These are phyloP conservation scores for Halcyon leucocephala DNA, from an alignment of 2,797 vertebrate species.

Conservation along the genomic window DNA sequence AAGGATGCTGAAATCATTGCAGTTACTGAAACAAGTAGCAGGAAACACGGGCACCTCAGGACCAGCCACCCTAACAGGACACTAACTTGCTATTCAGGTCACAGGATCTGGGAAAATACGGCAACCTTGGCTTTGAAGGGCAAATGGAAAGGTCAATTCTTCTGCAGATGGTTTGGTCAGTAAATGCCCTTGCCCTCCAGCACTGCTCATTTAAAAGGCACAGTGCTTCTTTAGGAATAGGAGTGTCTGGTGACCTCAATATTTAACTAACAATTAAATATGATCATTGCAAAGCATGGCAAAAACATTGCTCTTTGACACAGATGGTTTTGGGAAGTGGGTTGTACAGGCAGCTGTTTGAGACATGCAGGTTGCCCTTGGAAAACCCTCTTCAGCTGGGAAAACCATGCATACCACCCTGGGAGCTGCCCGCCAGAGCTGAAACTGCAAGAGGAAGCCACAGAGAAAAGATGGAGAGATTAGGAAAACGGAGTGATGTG, in stretches of 20 bases:
- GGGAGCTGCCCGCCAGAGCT: background rate
- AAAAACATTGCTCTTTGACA: background rate
- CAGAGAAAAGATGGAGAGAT: background rate
- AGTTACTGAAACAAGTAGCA: background rate
- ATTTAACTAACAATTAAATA: slow-evolving; percentile 39
- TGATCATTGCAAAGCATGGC: background rate
- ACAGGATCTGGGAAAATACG: fast-evolving
- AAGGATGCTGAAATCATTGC: background rate
- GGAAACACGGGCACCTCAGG: background rate
- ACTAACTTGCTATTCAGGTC: background rate
- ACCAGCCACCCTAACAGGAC: background rate
- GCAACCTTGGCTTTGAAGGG: slow-evolving; percentile 2
- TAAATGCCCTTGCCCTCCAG: slow-evolving; percentile 28
- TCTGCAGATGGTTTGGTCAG: slow-evolving; percentile 14
- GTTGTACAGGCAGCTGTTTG: background rate
- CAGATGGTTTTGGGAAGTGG: background rate
- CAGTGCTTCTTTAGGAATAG: background rate
- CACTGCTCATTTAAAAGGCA: background rate
- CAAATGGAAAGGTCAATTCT: slow-evolving; percentile 1
- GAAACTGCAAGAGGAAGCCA: background rate
- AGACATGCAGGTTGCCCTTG: background rate
- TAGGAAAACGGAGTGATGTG: background rate
- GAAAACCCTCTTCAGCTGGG: background rate
- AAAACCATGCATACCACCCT: background rate
- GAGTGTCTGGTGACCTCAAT: background rate